phyloP scores from a whole-genome alignment of 92 coral and sea anemone species.

The Porites cylindrica region DNA sequence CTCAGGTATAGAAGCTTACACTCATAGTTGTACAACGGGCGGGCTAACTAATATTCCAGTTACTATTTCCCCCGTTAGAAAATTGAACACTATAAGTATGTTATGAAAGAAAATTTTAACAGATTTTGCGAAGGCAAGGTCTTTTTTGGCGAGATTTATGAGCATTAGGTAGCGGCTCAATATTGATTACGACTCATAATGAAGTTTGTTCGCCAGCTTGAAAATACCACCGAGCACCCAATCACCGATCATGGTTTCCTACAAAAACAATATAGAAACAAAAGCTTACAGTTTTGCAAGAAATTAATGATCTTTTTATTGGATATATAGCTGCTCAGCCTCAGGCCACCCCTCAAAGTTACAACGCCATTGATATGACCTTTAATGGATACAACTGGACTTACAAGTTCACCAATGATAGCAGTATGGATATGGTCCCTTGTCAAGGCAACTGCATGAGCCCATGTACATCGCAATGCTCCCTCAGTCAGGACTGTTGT shows the following conservation, averaged over 20 bases:
- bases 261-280: neutral
- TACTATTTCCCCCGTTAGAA: too few species aligned
- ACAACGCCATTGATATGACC: conserved; percentile 59
- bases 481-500: conserved; percentile 81
- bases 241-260: neutral
- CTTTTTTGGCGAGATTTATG: too few species aligned
- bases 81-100: too few species aligned
- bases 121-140: too few species aligned
- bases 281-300: too few species aligned
- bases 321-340: conserved; percentile 8
- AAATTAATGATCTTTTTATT: neutral
- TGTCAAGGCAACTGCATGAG: conserved; percentile 85
- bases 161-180: neutral
- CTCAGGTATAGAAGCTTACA: too few species aligned
- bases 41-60: too few species aligned
- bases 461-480: conserved; percentile 73
- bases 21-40: too few species aligned
- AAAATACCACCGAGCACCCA: neutral
- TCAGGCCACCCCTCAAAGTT: conserved; percentile 23
- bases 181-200: neutral
- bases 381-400: conserved; percentile 73
- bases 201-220: neutral
- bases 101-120: too few species aligned
- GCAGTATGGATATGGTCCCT: conserved; percentile 62
- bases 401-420: conserved; percentile 50